phyloP scores from a whole-genome alignment of 2,113 vertebrate genomes.

The Myanophis thanlyinensis region DNA sequence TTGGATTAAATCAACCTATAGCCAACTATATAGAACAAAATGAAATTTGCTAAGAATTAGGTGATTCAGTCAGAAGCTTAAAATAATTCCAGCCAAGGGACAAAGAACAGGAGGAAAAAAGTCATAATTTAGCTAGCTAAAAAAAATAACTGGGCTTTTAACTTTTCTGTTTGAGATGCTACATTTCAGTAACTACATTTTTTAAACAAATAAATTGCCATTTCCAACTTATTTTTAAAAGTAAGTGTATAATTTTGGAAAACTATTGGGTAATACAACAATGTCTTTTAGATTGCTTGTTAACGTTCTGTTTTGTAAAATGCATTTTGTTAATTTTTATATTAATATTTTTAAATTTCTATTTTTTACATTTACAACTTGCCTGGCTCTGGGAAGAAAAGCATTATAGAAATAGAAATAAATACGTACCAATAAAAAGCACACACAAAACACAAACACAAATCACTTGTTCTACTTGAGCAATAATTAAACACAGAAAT shows the following conservation, averaged over 20 bases:
- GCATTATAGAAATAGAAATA: not conserved
- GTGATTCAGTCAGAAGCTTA: not conserved
- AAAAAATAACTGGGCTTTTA: not conserved
- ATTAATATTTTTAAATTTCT: not conserved
- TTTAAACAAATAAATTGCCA: not conserved
- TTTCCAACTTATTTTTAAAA: not conserved
- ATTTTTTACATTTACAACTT: not conserved
- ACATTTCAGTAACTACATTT: not conserved
- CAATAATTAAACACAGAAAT: not conserved
- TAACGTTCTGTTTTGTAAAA: not conserved
- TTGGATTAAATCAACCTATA: not conserved
- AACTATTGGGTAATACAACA: not conserved
- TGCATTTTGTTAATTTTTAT: not conserved
- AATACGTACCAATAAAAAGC: not conserved
- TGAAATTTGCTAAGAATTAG: not conserved
- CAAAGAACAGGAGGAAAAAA: not conserved
- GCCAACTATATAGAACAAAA: not conserved
- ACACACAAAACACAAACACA: not conserved
- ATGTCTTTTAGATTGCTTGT: not conserved
- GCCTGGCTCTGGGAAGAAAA: not conserved
- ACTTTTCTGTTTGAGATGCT: not conserved
- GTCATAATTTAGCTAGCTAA: not conserved
- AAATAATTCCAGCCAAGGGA: not conserved
- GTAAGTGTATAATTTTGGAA: not conserved
- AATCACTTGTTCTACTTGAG: not conserved